Evolutionary conservation across 1,140 invertebrate species (phyloP).

Genomic region (Drepana arcuata): DNA sequence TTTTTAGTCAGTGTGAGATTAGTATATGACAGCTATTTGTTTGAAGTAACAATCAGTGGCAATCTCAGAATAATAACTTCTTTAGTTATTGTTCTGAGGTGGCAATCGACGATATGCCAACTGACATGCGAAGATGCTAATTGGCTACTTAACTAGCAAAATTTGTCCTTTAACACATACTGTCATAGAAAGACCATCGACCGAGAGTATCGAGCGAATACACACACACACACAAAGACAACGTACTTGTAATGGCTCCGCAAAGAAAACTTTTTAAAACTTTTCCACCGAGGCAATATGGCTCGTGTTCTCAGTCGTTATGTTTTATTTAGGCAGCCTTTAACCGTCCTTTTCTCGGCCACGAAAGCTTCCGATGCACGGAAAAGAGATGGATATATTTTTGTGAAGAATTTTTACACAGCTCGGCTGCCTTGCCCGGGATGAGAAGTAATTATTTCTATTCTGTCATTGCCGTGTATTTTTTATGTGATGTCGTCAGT

Average conservation of each 20-base stretch:
- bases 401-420: constrained; percentile 20
- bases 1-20: too few relatives aligned
- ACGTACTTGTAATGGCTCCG: constrained; percentile 70
- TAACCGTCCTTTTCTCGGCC: constrained; percentile 43
- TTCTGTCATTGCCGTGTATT: constrained; percentile 68
- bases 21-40: too few relatives aligned
- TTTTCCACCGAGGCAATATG: constrained; percentile 73
- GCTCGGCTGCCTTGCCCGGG: constrained; percentile 60
- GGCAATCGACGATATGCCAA: too few relatives aligned
- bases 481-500: constrained; percentile 51
- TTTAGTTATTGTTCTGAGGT: too few relatives aligned
- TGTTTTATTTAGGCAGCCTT: constrained; percentile 70
- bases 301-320: constrained; percentile 69
- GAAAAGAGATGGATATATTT: constrained; percentile 40
- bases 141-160: too few relatives aligned
- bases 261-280: constrained; percentile 74
- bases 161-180: too few relatives aligned
- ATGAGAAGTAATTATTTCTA: constrained; percentile 70
- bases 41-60: too few relatives aligned
- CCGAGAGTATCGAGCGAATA: constrained; percentile 50
- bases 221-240: constrained; percentile 50
- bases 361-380: constrained; percentile 10
- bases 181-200: constrained; percentile 57
- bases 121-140: too few relatives aligned
- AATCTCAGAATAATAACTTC: too few relatives aligned